A percentile compares a stretch with the other conserved stretches of the same genome.
Evolutionary conservation across 1,140 invertebrate species (phyloP).

Genomic region (Trypoxylus dichotomus): DNA sequence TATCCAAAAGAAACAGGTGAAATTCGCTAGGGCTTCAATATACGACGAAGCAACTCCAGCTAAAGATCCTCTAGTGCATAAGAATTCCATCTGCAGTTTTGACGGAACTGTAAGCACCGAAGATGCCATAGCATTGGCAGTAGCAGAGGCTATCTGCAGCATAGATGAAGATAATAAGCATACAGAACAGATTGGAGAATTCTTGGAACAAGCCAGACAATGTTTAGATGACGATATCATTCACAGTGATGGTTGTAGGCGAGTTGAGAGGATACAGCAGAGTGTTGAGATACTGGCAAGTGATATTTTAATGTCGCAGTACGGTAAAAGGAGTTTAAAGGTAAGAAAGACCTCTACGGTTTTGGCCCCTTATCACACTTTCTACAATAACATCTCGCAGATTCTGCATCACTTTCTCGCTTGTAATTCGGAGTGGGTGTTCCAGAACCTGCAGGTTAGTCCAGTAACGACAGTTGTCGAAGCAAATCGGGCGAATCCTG

Average conservation of each 20-base stretch:
- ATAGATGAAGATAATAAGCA: constrained; percentile 76
- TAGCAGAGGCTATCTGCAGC: constrained; percentile 76
- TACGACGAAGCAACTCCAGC: constrained; percentile 28
- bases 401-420: constrained; percentile 66
- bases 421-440: constrained; percentile 67
- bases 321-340: constrained; percentile 61
- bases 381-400: too few relatives aligned
- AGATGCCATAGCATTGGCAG: constrained; percentile 54
- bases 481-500: constrained; percentile 56
- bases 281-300: constrained; percentile 59
- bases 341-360: constrained; percentile 42
- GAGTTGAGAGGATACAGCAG: constrained; percentile 56
- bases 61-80: constrained; percentile 16
- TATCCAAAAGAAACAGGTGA: constrained; percentile 36
- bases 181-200: constrained; percentile 65
- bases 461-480: constrained; percentile 46
- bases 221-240: constrained; percentile 49
- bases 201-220: constrained; percentile 61
- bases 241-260: constrained; percentile 52
- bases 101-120: constrained; percentile 53
- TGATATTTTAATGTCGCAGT: constrained; percentile 58
- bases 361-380: too few relatives aligned
- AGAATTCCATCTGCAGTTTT: constrained; percentile 50
- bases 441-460: constrained; percentile 60
- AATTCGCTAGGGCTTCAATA: constrained; percentile 29